Percentiles rank a stretch among this genome's conserved stretches.
Evolutionary conservation across 2,113 vertebrate species (phyloP).

Genomic region (Rhinichthys klamathensis): DNA sequence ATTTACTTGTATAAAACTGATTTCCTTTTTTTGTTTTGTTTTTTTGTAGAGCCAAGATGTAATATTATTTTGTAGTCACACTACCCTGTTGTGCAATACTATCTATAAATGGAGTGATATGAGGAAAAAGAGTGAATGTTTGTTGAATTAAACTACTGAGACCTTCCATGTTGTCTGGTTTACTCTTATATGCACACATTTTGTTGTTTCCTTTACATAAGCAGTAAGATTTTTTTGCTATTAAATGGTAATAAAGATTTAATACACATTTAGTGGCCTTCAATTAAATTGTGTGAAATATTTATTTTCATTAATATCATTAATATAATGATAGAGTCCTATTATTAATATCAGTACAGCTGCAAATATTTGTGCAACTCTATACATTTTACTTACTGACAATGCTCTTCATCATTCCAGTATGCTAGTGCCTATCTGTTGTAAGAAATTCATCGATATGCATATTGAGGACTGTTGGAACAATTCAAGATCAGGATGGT

Average conservation of each 20-base stretch:
- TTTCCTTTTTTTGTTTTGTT: background rate
- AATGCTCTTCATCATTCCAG: background rate
- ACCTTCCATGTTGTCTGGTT: slow-evolving; percentile 1
- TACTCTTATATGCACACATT: background rate
- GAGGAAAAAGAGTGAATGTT: slow-evolving; percentile 8
- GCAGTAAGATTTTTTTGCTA: background rate
- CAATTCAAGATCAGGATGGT: background rate
- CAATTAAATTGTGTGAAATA: background rate
- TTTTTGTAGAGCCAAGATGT: background rate
- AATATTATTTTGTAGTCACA: background rate
- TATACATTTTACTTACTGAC: background rate
- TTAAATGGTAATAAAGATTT: background rate
- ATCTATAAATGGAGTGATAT: background rate
- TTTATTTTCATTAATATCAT: background rate
- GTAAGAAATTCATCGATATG: background rate
- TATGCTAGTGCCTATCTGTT: background rate
- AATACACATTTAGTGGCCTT: background rate
- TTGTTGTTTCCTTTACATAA: background rate
- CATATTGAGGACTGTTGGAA: background rate
- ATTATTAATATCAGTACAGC: background rate
- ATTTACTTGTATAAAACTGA: background rate
- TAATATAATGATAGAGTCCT: background rate
- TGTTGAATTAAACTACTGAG: slow-evolving; percentile 15
- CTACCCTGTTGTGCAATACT: slow-evolving; percentile 12
- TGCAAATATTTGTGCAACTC: background rate